Evolutionary conservation across 2,888 invertebrate species (phyloP), one percentile per base, ranked within the genome.

Genomic region (Mimumesa dahlbomi): DNA sequence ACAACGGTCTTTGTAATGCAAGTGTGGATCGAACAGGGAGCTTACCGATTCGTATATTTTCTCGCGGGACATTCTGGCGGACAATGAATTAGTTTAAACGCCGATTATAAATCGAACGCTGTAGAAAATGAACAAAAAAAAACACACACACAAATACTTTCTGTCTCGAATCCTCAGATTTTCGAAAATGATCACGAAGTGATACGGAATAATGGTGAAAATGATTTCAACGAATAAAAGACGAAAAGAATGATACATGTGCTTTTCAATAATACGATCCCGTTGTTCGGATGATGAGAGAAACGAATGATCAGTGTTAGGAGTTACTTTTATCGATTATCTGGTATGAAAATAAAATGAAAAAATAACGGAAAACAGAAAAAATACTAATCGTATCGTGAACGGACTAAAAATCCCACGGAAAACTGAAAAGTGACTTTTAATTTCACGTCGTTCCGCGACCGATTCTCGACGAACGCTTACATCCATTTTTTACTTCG

Each of bases 31-130:
- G 36, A 5, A 6, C 7, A 1, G 29, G 38, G n/a, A 48, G 40
- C 29, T 52, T 25, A 21, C 42, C 31, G 38, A 48, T 53, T 40
- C 38, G 16, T 45, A 29, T 7, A 3, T 9, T 45, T 36, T 29
- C 11, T 14, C 13, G 16, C 7, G 21, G 16, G 34, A 31, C 18
- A 29, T 22, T n/a, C n/a, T 36, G n/a, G 34, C 34, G 22, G n/a
- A 29, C 7, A 48, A 16, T 9, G 19, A 16, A n/a, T 49, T 61
- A 42, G 45, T 61, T 66, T 66, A 54, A 61, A 53, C 36, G 19
- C 29, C 34, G n/a, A 18, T 34, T 22, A 31, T 43, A 13, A 14
- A 14, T 14, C 4, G 52, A 46, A 36, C 19, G 9, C 13, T n/a
- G 18, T n/a, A 5, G 9, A 14, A 50, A 29, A 14, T 29, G 29